These are phyloP conservation scores for Xenopus borealis DNA, from an alignment of 2,113 vertebrate species.

Conservation along the genomic window DNA sequence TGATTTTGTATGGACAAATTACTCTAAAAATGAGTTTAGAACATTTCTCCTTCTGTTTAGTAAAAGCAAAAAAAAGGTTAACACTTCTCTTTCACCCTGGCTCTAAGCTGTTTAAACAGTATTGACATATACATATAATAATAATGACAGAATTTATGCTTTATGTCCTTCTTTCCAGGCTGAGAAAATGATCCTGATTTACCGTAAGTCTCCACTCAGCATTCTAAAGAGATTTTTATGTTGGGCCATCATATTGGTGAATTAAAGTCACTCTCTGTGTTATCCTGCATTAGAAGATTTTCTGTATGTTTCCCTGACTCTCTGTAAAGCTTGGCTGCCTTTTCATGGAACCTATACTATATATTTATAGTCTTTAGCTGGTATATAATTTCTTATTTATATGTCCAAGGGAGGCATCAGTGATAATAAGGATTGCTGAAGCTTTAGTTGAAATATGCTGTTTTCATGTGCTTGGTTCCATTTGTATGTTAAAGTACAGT, in stretches of 20 bases:
- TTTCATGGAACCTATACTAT: too few species aligned
- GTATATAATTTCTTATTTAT: too few species aligned
- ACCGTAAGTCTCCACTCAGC: slow-evolving; percentile 56
- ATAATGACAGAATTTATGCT: background rate
- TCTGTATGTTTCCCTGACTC: too few species aligned
- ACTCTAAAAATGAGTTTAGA: background rate
- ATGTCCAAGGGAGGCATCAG: too few species aligned
- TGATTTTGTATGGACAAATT: background rate
- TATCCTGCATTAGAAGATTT: too few species aligned
- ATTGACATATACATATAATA: background rate
- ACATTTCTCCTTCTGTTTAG: background rate
- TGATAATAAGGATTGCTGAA: too few species aligned
- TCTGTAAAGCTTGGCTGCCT: too few species aligned
- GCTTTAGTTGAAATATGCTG: too few species aligned
- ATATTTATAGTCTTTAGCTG: too few species aligned
- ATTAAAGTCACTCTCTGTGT: slow-evolving; percentile 54
- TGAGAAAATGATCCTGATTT: slow-evolving; percentile 72
- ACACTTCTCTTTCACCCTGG: background rate
- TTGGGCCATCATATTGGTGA: slow-evolving; percentile 76
- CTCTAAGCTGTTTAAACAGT: background rate
- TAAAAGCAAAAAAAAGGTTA: background rate
- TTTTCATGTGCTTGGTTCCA: too few species aligned
- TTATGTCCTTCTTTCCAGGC: slow-evolving; percentile 57
- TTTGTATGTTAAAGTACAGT: too few species aligned
- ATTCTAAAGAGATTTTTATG: slow-evolving; percentile 72